phyloP scores from a whole-genome alignment of 2,113 vertebrate species.

The Hydrochoerus hydrochaeris region DNA sequence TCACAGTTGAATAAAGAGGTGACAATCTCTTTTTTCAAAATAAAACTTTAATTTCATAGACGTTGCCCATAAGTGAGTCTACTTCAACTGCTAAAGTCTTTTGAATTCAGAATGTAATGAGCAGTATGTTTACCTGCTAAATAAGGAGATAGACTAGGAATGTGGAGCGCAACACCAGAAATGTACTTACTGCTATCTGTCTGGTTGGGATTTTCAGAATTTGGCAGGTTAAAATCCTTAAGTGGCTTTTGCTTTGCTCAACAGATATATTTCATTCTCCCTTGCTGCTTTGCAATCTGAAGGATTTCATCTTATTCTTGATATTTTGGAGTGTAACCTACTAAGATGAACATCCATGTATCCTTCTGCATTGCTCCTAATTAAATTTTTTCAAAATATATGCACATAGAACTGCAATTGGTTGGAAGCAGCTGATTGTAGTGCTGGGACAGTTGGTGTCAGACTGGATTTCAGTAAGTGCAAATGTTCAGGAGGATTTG shows the following conservation, averaged over 20 bases:
- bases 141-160: not conserved
- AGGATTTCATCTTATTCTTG: not conserved
- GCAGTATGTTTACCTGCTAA: not conserved
- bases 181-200: not conserved
- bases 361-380: not conserved
- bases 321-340: not conserved
- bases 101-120: slow-evolving; percentile 6
- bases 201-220: not conserved
- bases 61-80: not conserved
- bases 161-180: not conserved
- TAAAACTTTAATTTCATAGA: not conserved
- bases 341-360: not conserved
- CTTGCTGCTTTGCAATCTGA: not conserved
- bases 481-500: not conserved
- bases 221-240: not conserved
- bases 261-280: not conserved
- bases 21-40: slow-evolving; percentile 1
- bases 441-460: not conserved
- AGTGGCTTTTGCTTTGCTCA: not conserved
- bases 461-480: not conserved
- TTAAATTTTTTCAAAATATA: not conserved
- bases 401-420: not conserved
- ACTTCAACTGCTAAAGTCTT: not conserved
- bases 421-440: not conserved
- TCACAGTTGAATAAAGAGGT: not conserved